Conservation (phyloP, 2,888 invertebrate species). For the Saturnia pavonia region DNA sequence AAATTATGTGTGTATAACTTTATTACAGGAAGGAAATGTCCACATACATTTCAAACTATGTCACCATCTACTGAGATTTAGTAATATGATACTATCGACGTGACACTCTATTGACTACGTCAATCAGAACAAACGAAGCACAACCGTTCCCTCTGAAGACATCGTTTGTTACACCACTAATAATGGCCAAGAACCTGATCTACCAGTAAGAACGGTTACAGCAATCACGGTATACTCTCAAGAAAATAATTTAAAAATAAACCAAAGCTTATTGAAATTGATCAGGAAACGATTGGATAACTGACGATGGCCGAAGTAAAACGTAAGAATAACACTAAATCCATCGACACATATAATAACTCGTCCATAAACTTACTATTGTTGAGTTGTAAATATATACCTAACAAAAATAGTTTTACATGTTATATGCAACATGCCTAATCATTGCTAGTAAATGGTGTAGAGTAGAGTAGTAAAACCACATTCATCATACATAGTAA, state of each 20-base stretch:
- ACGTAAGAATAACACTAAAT: slow-evolving; percentile 10
- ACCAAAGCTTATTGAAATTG: neutral
- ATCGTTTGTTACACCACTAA: neutral
- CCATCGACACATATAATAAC: slow-evolving; percentile 7
- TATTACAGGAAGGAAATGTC: slow-evolving; percentile 2
- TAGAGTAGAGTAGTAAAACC: neutral
- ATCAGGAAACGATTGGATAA: neutral
- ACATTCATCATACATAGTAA: slow-evolving; percentile 10
- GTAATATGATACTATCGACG: slow-evolving; percentile 2
- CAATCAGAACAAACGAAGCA: slow-evolving; percentile 10
- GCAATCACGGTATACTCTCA: neutral
- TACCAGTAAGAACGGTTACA: neutral
- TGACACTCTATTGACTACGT: slow-evolving; percentile 11
- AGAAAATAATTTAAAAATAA: neutral
- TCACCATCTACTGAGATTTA: neutral
- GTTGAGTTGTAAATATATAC: neutral
- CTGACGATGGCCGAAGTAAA: neutral
- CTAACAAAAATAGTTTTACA: slow-evolving; percentile 5
- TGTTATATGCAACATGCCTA: slow-evolving; percentile 10
- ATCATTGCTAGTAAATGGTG: slow-evolving; percentile 5
- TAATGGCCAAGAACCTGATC: neutral
- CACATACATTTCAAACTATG: neutral
- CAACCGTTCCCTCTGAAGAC: slow-evolving; percentile 8
- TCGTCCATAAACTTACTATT: slow-evolving; percentile 11
- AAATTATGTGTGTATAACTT: neutral